Conservation (phyloP, 2,113 vertebrate genomes). For the Piprites chloris region DNA sequence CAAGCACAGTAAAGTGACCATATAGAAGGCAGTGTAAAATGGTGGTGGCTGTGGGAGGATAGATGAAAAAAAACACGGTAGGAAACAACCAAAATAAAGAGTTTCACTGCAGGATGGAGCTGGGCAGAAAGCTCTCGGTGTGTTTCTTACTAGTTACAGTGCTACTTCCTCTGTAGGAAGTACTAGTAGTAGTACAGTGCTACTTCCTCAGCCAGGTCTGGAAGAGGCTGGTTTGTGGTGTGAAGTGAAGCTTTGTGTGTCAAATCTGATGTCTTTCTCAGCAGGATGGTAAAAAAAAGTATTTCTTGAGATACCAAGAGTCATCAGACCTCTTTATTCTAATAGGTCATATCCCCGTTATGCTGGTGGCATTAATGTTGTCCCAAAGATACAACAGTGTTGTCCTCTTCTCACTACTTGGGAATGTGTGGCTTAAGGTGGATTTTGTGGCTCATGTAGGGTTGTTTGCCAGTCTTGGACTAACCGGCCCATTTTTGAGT, state of each 20-base stretch:
- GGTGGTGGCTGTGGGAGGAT: fast-evolving
- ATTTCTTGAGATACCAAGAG: not conserved
- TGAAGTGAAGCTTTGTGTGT: not conserved
- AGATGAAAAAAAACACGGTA: not conserved
- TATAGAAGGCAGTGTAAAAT: not conserved
- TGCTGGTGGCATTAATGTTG: not conserved
- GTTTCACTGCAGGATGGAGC: not conserved
- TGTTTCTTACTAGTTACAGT: not conserved
- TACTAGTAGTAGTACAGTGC: not conserved
- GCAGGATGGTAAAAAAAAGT: not conserved
- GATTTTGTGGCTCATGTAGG: not conserved
- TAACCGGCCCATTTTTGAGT: not conserved
- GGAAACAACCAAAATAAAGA: not conserved
- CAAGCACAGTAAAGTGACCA: not conserved
- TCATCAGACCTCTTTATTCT: not conserved
- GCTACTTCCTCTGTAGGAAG: not conserved
- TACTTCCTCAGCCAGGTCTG: not conserved
- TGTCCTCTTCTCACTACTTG: not conserved
- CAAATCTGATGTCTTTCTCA: not conserved
- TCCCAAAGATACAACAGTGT: not conserved
- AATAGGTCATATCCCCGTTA: not conserved
- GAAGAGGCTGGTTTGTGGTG: not conserved
- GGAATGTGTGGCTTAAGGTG: not conserved
- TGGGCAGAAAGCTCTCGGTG: not conserved
- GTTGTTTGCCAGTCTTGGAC: not conserved